Evolutionary conservation across 2,797 vertebrate genomes (phyloP).

Genomic region (Centropyge bicolor): DNA sequence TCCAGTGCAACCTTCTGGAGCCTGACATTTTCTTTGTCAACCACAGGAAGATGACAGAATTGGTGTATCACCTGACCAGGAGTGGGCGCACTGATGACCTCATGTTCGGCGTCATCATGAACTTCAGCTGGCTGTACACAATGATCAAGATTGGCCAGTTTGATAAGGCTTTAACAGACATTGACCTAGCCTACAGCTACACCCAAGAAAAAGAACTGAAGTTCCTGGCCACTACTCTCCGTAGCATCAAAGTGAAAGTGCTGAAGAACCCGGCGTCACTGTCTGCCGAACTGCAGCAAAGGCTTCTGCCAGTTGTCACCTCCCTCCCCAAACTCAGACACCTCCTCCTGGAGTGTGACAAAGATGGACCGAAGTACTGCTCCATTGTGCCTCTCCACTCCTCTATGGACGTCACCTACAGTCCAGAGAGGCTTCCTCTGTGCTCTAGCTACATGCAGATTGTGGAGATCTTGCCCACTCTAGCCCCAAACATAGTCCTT

Average conservation of each 20-base stretch:
- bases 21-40: slow-evolving; percentile 99
- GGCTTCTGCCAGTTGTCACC: slow-evolving; percentile 96
- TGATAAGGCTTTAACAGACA: slow-evolving; percentile 94
- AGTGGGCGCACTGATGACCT: slow-evolving; percentile 96
- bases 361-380: slow-evolving; percentile 98
- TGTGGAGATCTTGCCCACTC: slow-evolving; percentile 95
- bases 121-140: slow-evolving; percentile 99
- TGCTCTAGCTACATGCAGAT: slow-evolving; percentile 97
- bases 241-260: slow-evolving; percentile 95
- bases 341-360: slow-evolving; percentile 98
- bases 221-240: slow-evolving; percentile 94
- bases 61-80: slow-evolving; percentile 94
- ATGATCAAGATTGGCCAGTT: slow-evolving; percentile 99
- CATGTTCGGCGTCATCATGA: slow-evolving; percentile 98
- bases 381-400: slow-evolving; percentile 98
- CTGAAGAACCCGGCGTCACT: slow-evolving; percentile 95
- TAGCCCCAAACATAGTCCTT: slow-evolving; percentile 94
- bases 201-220: slow-evolving; percentile 98
- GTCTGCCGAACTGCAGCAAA: slow-evolving; percentile 97
- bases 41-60: slow-evolving; percentile 98
- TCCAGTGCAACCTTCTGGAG: slow-evolving; percentile 97
- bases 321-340: slow-evolving; percentile 97
- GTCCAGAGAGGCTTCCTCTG: slow-evolving; percentile 94
- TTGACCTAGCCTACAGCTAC: slow-evolving; percentile 95
- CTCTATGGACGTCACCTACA: slow-evolving; percentile 98